Evolutionary conservation across 2,113 vertebrate species (phyloP).

Genomic region (Albula goreensis): DNA sequence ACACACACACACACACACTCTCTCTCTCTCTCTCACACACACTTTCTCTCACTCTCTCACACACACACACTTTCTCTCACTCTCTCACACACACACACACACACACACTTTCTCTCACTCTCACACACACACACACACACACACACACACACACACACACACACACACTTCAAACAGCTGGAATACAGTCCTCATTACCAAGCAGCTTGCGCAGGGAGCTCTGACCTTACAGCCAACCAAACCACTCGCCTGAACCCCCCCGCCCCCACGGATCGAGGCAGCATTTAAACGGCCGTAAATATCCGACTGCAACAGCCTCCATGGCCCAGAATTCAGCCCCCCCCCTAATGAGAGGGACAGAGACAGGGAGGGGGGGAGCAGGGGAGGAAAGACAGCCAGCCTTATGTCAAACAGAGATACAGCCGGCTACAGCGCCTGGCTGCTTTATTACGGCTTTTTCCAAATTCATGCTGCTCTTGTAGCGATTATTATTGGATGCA

Average conservation of each 20-base stretch:
- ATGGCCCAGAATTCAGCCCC: conserved; percentile 21
- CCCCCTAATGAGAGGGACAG: conserved; percentile 4
- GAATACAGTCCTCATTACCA: conserved; percentile 15
- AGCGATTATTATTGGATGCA: no score
- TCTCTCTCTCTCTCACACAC: no score
- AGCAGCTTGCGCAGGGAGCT: conserved; percentile 6
- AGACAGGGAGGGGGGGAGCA: not conserved
- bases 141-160: conserved; percentile 6
- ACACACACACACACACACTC: no score
- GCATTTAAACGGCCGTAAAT: conserved; percentile 31
- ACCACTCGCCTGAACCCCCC: conserved; percentile 16
- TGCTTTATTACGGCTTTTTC: no score
- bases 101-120: no score
- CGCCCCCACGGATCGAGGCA: conserved; percentile 2
- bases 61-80: no score
- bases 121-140: not conserved
- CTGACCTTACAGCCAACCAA: conserved; percentile 29
- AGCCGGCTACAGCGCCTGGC: no score
- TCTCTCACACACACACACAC: no score
- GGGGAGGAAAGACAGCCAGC: not conserved
- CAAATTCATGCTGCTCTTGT: no score
- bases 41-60: no score
- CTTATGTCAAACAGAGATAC: not conserved
- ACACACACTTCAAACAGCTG: not conserved
- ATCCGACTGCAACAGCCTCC: conserved; percentile 6